These are phyloP conservation scores for Luperina nickerlii DNA, from an alignment of 2,888 invertebrate species.

Conservation along the genomic window DNA sequence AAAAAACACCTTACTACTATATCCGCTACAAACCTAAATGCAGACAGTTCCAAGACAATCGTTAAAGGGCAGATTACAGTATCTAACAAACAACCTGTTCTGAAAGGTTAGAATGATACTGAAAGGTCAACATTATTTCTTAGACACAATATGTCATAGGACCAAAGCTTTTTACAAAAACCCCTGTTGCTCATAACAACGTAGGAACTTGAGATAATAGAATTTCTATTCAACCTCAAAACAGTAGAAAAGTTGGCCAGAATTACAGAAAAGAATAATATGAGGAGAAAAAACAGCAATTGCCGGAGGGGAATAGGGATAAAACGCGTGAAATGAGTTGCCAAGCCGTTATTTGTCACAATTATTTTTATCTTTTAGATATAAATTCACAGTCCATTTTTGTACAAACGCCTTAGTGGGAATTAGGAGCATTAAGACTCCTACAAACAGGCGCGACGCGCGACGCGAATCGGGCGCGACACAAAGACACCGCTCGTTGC, in stretches of 20 bases:
- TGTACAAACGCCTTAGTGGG: background rate
- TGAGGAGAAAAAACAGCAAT: constrained; percentile 17
- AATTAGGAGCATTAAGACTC: constrained; percentile 17
- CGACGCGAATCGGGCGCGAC: no score
- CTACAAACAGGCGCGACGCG: no score
- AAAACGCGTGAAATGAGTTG: constrained; percentile 31
- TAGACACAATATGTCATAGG: constrained; percentile 9
- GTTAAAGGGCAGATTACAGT: constrained; percentile 42
- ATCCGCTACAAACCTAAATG: constrained; percentile 19
- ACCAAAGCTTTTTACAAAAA: background rate
- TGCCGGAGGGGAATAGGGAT: constrained; percentile 22
- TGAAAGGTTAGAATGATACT: constrained; percentile 29
- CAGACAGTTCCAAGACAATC: constrained; percentile 35
- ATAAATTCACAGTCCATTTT: constrained; percentile 12
- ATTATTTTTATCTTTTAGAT: constrained; percentile 13
- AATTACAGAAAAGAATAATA: constrained; percentile 33
- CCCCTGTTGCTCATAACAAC: constrained; percentile 8
- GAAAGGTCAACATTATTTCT: constrained; percentile 34
- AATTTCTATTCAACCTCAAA: constrained; percentile 22
- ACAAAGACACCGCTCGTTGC: no score
- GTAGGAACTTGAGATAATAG: constrained; percentile 31
- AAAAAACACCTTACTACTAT: background rate
- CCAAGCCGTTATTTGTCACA: constrained; percentile 20
- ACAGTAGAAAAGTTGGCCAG: constrained; percentile 1
- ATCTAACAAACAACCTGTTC: constrained; percentile 14